Percentiles rank a stretch among this genome's conserved stretches.
These are phyloP conservation scores for Neelides sp. DNA, from an alignment of 1,140 invertebrate genomes.

Conservation along the genomic window DNA sequence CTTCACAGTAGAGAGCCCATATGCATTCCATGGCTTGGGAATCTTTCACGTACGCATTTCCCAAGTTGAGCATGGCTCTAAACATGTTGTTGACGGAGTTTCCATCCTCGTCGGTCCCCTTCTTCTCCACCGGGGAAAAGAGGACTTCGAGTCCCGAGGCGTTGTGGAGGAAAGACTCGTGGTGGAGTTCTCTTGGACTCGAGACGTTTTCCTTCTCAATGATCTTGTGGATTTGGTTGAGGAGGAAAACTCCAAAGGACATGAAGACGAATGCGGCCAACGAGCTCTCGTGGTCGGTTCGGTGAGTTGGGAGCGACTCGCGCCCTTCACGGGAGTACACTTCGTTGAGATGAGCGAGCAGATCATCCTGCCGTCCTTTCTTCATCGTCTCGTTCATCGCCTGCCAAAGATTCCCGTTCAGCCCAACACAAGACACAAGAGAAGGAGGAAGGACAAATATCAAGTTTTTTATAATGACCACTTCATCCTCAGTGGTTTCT, in stretches of 20 bases:
- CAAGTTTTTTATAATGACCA: too few species aligned
- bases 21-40: conserved; percentile 43
- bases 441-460: too few species aligned
- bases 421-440: too few species aligned
- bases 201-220: conserved; percentile 11
- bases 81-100: conserved; percentile 42
- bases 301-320: not conserved
- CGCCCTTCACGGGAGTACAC: conserved; percentile 16
- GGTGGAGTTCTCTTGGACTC: conserved; percentile 2
- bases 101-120: conserved; percentile 35
- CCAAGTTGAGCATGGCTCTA: conserved; percentile 44
- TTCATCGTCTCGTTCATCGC: conserved; percentile 29
- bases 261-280: conserved; percentile 45
- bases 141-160: conserved; percentile 23
- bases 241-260: conserved; percentile 44
- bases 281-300: conserved; percentile 33
- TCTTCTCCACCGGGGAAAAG: conserved; percentile 36
- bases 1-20: conserved; percentile 48
- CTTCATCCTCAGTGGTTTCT: too few species aligned
- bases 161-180: conserved; percentile 12
- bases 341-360: conserved; percentile 26
- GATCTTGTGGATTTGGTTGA: conserved; percentile 44
- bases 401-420: too few species aligned
- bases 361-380: conserved; percentile 16
- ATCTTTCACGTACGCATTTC: conserved; percentile 41